A percentile compares a stretch with the other conserved stretches of the same genome.
Conservation (phyloP, 2,797 vertebrate species). For the Tapera naevia region DNA sequence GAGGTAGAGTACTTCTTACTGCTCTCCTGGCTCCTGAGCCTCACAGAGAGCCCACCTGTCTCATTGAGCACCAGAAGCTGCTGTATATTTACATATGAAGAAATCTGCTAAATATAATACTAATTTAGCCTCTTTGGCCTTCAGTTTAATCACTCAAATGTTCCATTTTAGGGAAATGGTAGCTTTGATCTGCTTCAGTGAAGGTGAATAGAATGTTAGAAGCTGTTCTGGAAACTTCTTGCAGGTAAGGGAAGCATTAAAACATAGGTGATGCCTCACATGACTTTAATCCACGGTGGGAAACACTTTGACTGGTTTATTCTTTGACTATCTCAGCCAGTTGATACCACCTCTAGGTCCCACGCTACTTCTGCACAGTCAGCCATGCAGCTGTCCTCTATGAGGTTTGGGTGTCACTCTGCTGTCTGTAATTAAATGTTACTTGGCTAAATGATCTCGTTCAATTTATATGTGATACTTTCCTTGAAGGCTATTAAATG, state of each 20-base stretch:
- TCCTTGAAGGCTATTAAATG: conserved; percentile 48
- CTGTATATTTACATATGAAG: not conserved
- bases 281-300: conserved; percentile 9
- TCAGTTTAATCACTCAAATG: not conserved
- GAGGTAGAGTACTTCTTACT: not conserved
- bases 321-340: not conserved
- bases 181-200: not conserved
- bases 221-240: conserved; percentile 28
- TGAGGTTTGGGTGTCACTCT: not conserved
- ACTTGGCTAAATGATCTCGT: conserved; percentile 18
- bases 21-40: not conserved
- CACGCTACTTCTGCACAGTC: not conserved
- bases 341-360: not conserved
- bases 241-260: conserved; percentile 4
- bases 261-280: not conserved
- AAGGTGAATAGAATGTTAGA: conserved; percentile 3
- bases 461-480: conserved; percentile 19
- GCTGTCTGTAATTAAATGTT: conserved; percentile 23
- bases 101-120: not conserved
- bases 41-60: not conserved
- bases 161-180: not conserved
- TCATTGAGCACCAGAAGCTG: not conserved
- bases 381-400: not conserved
- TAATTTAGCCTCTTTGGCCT: not conserved
- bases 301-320: not conserved